Percentiles rank a stretch among this genome's conserved stretches.
phyloP scores from a whole-genome alignment of 1,140 invertebrate genomes.

The Dreissena polymorpha region DNA sequence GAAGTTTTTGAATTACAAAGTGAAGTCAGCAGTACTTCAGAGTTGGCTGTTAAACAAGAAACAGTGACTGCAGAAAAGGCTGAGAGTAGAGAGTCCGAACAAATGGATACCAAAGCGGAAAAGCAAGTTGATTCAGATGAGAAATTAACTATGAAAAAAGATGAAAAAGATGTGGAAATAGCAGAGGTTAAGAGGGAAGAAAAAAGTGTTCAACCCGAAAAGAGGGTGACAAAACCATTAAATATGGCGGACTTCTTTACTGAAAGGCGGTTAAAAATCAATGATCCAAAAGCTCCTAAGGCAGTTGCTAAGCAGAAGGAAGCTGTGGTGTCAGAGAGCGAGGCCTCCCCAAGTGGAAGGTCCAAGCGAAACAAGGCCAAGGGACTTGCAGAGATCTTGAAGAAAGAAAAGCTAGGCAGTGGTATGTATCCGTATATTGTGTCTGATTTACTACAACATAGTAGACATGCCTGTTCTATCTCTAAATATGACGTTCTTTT shows the following conservation, averaged over 20 bases:
- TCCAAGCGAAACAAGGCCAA: constrained; percentile 28
- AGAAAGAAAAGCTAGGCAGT: constrained; percentile 48
- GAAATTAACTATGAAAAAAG: constrained; percentile 14
- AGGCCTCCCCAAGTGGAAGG: background rate
- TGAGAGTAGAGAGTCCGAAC: background rate
- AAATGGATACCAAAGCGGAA: background rate
- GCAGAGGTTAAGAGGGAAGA: constrained; percentile 5
- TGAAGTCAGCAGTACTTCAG: too few species aligned
- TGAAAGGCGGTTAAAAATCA: constrained; percentile 44
- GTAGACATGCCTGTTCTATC: too few species aligned
- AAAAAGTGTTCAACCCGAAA: background rate
- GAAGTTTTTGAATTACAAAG: background rate
- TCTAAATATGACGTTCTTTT: too few species aligned
- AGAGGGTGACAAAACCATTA: constrained; percentile 25
- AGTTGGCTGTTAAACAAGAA: background rate
- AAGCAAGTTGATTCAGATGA: background rate
- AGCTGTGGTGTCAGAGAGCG: background rate
- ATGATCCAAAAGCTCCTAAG: constrained; percentile 32
- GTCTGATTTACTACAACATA: too few species aligned
- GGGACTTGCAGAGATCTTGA: constrained; percentile 54
- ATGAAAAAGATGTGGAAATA: constrained; percentile 5
- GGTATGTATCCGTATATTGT: constrained; percentile 21
- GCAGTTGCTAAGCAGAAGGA: constrained; percentile 2
- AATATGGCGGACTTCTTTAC: constrained; percentile 46
- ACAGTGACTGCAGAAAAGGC: background rate